Conservation (phyloP, 2,113 vertebrate genomes). For the Gambusia affinis region DNA sequence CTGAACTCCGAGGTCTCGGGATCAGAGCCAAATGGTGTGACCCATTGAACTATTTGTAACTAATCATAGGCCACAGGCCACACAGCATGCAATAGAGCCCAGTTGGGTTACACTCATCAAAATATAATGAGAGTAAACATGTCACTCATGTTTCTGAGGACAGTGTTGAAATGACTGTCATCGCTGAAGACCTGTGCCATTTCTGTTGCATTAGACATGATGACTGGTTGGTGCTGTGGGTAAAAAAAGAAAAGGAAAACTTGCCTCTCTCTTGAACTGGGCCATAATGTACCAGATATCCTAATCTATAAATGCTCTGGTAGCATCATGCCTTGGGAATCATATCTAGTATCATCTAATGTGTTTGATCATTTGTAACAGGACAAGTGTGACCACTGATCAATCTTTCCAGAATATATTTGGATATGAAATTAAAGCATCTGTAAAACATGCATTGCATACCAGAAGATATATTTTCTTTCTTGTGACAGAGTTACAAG, state of each 20-base stretch:
- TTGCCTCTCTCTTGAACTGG: slow-evolving; percentile 17
- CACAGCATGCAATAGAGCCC: slow-evolving; percentile 50
- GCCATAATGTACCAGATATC: slow-evolving; percentile 23
- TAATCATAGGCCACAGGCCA: slow-evolving; percentile 71
- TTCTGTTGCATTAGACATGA: slow-evolving; percentile 41
- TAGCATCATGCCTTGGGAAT: slow-evolving; percentile 52
- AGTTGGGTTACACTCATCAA: slow-evolving; percentile 69
- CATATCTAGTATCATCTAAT: slow-evolving; percentile 47
- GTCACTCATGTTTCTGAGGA: slow-evolving; percentile 57
- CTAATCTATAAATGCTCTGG: slow-evolving; percentile 56
- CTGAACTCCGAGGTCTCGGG: slow-evolving; percentile 39
- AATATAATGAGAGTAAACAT: slow-evolving; percentile 60
- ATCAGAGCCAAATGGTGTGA: slow-evolving; percentile 54
- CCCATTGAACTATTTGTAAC: slow-evolving; percentile 73
- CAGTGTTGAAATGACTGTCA: slow-evolving; percentile 43
- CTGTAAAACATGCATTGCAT: slow-evolving; percentile 53
- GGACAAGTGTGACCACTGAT: slow-evolving; percentile 45
- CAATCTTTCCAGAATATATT: slow-evolving; percentile 58
- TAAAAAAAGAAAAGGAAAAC: slow-evolving; percentile 26
- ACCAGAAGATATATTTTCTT: slow-evolving; percentile 47
- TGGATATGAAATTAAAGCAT: slow-evolving; percentile 61
- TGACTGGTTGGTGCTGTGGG: slow-evolving; percentile 23
- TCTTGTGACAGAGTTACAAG: slow-evolving; percentile 30
- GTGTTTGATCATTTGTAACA: slow-evolving; percentile 66
- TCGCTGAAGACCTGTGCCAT: slow-evolving; percentile 36